Evolutionary conservation across 2,888 invertebrate genomes (phyloP), one percentile per base, ranked within the genome.

Genomic region (Rhabditoides inermis): DNA sequence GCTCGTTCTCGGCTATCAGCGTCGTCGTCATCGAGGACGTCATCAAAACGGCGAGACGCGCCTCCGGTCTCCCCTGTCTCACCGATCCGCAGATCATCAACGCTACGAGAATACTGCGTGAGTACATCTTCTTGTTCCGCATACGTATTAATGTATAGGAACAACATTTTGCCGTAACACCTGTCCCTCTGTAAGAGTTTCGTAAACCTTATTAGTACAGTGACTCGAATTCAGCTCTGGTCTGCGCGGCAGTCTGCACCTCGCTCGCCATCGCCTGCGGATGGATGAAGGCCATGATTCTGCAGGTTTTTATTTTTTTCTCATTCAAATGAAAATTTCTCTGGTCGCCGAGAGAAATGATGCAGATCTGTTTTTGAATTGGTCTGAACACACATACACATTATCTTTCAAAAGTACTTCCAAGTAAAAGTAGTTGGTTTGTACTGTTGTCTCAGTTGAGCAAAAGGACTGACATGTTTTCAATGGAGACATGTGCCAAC

Each of bases 1-100:
- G 65, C 7, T 61, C 69, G 0, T 69, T 65, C 45, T 67, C 69
- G 20, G 62, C 70, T 2, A 51, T 70, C 2, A 67, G 67, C 0
- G 64, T 69, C 0, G 70, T 73, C 3, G 39, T 68, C 6, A 53
- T 72, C 18, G 69, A 65, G 25, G 73, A 73, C 45, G 53, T 70
- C 18, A 55, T 47, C 51, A 54, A 51, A 25, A 46, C 55, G 10
- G 51, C 49, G 20, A 22, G 50, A 25, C 26, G 45, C 4, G 42
- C 37, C 4, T 48, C 18, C 32, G 50, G 52, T 2, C 23, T 30
- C 10, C 39, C 47, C 10, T 25, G 49, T 6, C 23, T 59, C n/a
- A 28, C 32, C 3, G 37, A 45, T 18, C 12, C 44, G 6, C 45
- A 51, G 20, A 45, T 57, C 2, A 6, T 55, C 12, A 49, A 26